Evolutionary conservation across 2,113 vertebrate genomes (phyloP).

Genomic region (Mormoops blainvillei): DNA sequence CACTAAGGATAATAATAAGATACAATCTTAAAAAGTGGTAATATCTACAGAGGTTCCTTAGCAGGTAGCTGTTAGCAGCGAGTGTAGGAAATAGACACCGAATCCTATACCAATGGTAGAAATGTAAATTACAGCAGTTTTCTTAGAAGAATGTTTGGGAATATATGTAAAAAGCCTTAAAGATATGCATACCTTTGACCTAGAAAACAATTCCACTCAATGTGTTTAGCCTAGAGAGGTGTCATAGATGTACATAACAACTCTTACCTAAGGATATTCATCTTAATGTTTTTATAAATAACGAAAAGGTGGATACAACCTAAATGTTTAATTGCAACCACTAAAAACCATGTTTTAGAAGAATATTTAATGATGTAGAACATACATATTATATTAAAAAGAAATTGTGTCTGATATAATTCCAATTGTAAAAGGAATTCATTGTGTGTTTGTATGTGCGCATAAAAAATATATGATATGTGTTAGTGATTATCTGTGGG

Average conservation of each 20-base stretch:
- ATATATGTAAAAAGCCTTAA: not conserved
- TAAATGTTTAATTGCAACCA: not conserved
- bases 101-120: not conserved
- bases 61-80: not conserved
- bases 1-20: not conserved
- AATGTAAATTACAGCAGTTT: not conserved
- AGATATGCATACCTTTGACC: not conserved
- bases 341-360: constrained; percentile 28
- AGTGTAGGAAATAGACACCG: not conserved
- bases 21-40: not conserved
- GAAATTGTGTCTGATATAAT: not conserved
- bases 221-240: not conserved
- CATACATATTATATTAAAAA: not conserved
- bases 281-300: not conserved
- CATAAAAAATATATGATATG: not conserved
- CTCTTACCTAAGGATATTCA: not conserved
- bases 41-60: not conserved
- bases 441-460: not conserved
- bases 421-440: not conserved
- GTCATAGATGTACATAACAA: not conserved
- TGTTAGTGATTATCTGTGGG: not conserved
- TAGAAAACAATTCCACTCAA: not conserved
- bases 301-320: not conserved
- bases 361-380: not conserved
- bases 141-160: not conserved